Percentiles rank a stretch among this genome's conserved stretches.
These are phyloP conservation scores for Littorina saxatilis DNA, from an alignment of 1,140 invertebrate species.

Conservation along the genomic window DNA sequence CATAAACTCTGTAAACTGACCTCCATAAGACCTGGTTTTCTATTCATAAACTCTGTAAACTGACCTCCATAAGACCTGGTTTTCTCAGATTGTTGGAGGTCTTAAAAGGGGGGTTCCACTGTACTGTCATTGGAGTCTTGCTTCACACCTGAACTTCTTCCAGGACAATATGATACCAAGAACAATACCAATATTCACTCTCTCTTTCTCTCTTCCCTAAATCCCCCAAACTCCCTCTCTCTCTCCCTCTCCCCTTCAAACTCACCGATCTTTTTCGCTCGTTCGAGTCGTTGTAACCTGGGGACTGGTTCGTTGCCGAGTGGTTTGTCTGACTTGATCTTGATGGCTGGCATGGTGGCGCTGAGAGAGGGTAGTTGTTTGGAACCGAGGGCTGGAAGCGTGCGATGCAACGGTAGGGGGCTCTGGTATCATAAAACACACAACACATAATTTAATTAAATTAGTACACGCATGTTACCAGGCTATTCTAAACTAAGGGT, in stretches of 20 bases:
- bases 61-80: no score
- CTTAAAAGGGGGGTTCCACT: no score
- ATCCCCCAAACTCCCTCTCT: no score
- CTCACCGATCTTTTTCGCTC: constrained; percentile 6
- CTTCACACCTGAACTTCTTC: not conserved
- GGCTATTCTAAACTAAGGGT: not conserved
- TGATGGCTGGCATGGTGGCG: constrained; percentile 48
- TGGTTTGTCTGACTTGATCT: constrained; percentile 31
- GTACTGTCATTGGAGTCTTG: no score
- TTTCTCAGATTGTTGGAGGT: no score
- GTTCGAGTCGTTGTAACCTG: constrained; percentile 48
- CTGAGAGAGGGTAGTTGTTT: constrained; percentile 46
- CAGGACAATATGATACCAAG: not conserved
- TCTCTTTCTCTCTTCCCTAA: not conserved
- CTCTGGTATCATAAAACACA: constrained; percentile 35
- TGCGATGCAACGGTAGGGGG: constrained; percentile 55
- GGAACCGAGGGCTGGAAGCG: constrained; percentile 58
- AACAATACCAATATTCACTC: not conserved
- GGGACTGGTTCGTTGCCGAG: constrained; percentile 19
- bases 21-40: no score
- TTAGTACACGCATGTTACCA: not conserved
- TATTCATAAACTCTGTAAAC: no score
- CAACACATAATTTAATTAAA: not conserved
- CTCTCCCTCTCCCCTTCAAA: no score
- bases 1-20: no score